These are phyloP conservation scores for Squalus acanthias DNA, from an alignment of 2,797 vertebrate species.

Conservation along the genomic window DNA sequence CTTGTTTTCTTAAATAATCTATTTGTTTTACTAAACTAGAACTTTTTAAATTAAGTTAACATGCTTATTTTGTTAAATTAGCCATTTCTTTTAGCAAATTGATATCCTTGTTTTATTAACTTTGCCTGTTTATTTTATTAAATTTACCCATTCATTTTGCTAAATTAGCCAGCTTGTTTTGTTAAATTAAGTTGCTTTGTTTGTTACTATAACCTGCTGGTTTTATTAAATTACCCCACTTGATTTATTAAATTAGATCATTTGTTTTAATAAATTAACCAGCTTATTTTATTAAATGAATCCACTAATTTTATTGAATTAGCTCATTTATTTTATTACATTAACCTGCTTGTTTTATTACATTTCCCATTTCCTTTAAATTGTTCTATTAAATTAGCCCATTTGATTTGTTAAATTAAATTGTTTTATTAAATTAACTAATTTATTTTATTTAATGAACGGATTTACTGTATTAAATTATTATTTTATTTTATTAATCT, in stretches of 20 bases:
- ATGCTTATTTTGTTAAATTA: not conserved
- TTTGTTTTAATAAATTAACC: not conserved
- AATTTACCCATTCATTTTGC: too few species aligned
- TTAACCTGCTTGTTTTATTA: not conserved
- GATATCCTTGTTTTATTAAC: not conserved
- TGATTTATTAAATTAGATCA: not conserved
- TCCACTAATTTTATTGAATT: not conserved
- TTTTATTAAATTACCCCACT: not conserved
- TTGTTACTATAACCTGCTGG: not conserved
- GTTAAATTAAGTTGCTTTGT: not conserved
- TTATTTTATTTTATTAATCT: not conserved
- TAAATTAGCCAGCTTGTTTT: not conserved
- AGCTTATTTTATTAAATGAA: not conserved
- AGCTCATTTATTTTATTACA: not conserved
- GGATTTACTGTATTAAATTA: not conserved
- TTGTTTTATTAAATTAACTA: not conserved
- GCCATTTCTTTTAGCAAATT: too few species aligned
- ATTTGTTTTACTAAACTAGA: not conserved
- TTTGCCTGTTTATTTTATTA: not conserved
- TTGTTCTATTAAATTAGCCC: not conserved
- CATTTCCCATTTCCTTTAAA: not conserved
- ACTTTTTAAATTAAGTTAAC: not conserved
- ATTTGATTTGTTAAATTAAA: not conserved
- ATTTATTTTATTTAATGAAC: not conserved
- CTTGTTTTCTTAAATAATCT: not conserved